A percentile compares a stretch with the other conserved stretches of the same genome.
phyloP scores from a whole-genome alignment of 2,113 vertebrate genomes.

The Meriones unguiculatus region DNA sequence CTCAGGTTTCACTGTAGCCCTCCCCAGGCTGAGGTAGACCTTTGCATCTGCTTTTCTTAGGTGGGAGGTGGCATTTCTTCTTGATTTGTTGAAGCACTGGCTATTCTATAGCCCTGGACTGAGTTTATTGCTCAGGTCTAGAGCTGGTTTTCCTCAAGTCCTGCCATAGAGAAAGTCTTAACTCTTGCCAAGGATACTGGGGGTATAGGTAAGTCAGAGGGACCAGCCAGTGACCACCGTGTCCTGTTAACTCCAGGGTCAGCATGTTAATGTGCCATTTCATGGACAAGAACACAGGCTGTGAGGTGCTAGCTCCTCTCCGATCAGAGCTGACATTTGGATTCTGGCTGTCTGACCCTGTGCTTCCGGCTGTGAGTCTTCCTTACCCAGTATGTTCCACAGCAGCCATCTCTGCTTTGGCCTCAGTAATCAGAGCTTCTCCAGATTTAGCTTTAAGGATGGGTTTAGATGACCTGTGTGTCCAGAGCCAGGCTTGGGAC shows the following conservation, averaged over 20 bases:
- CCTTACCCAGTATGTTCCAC: background rate
- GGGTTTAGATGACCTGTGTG: background rate
- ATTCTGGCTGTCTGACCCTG: background rate
- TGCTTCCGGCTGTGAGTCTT: background rate
- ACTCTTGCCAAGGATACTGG: background rate
- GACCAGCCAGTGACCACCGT: no score
- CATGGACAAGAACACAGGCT: background rate
- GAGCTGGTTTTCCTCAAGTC: background rate
- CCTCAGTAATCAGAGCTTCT: background rate
- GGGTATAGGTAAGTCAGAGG: background rate
- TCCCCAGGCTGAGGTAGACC: background rate
- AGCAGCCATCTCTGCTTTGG: background rate
- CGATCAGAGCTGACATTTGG: background rate
- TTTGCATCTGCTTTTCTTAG: background rate
- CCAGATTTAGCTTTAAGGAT: background rate
- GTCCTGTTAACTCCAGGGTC: background rate
- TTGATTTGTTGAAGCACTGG: background rate
- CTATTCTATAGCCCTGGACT: background rate
- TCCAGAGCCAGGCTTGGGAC: background rate
- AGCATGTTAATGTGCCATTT: background rate
- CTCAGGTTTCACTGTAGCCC: conserved; percentile 75
- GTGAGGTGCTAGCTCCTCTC: background rate
- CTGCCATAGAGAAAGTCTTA: background rate
- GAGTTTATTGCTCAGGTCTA: background rate
- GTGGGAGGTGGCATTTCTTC: conserved; percentile 46